phyloP scores from a whole-genome alignment of 2,113 vertebrate genomes.

The Oreochromis niloticus region DNA sequence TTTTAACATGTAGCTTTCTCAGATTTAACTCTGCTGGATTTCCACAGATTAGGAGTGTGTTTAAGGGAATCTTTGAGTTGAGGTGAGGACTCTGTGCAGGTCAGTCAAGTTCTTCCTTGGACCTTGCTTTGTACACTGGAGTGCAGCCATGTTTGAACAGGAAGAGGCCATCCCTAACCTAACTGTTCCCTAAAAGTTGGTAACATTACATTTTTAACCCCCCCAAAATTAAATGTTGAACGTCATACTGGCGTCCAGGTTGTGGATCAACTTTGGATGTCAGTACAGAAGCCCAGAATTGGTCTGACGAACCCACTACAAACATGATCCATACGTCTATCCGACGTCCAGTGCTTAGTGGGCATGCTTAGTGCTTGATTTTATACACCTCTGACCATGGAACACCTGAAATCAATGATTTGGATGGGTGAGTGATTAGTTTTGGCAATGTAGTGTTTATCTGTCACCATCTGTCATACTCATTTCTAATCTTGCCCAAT shows the following conservation, averaged over 20 bases:
- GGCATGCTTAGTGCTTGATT: background rate
- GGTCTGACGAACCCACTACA: background rate
- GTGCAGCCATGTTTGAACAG: background rate
- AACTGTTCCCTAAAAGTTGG: background rate
- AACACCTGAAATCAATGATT: background rate
- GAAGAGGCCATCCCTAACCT: background rate
- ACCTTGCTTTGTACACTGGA: background rate
- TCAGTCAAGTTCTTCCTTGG: background rate
- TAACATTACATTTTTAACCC: background rate
- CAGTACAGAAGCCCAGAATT: background rate
- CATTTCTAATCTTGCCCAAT: background rate
- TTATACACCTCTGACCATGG: background rate
- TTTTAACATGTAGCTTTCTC: background rate
- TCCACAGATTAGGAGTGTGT: background rate
- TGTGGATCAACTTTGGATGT: background rate
- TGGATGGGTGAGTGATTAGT: background rate
- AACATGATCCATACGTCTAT: background rate
- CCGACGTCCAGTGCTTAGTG: background rate
- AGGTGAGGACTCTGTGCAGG: background rate
- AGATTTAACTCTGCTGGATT: background rate
- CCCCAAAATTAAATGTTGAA: background rate
- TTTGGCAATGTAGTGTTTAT: background rate
- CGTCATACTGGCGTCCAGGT: background rate
- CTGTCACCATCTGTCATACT: background rate
- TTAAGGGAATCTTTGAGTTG: background rate